Base-by-base conservation (phyloP, 2,113 vertebrate species). In the Spilogale gracilis region DNA sequence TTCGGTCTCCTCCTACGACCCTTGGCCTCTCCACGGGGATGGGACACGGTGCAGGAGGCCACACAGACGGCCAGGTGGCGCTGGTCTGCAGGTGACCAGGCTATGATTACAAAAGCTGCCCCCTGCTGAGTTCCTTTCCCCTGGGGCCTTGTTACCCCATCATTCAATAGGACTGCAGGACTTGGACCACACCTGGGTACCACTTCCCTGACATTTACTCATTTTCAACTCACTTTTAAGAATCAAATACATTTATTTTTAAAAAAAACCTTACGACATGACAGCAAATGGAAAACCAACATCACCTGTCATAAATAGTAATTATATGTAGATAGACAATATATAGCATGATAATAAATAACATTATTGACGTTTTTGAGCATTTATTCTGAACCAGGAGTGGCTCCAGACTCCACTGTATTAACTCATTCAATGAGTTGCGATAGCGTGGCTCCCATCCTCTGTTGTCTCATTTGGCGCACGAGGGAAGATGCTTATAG, bases 61-160 rank as follows among this genome's bases (percentile, higher is more conserved):
- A 3, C 56, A 11, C 0, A 5, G 48, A 3, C 0, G 25, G 11
- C 6, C 2, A 6, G 0, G 9, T 2, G 45, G 6, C 0, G 7
- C 4, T 88, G 0, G 6, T 2, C 56, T 50, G 58, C 38, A 1
- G 45, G 65, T 2, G 30, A 7, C 43, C n/a, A 1, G 65, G n/a
- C 3, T 1, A 0, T 0, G 3, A 3, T 43, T 27, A 2, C 0
- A 63, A 32, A 84, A 76, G 5, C 73, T 32, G 63, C 21, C 27
- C 54, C 69, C 3, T 14, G 8, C 1, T 6, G 43, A 43, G n/a
- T 25, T 38, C 3, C 67, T 54, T 9, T 2, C 23, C n/a, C 23
- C 71, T 4, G 6, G 0, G 14, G 13, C 45, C 52, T 0, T 0
- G 13, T 9, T 8, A 12, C 56, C 50, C 10, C 5, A 0, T 0